Base-by-base conservation (phyloP, 2,888 invertebrate species). In the Chromoteleia sp. region DNA sequence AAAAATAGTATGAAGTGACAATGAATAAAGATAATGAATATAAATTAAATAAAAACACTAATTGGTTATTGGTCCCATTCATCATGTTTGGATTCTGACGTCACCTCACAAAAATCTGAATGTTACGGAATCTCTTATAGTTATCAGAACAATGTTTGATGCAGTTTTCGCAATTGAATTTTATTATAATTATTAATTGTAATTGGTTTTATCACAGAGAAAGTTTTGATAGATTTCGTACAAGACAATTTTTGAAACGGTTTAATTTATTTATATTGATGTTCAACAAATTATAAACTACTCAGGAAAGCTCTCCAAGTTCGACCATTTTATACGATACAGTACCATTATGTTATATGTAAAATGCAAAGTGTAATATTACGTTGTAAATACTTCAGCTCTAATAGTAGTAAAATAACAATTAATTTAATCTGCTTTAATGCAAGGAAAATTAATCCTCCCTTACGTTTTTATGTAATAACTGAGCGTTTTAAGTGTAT, bases 381-480 rank as follows among this genome's bases (percentile, higher is more conserved):
- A 33, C n/a, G 19, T 36, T 5, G 10, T 54, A 39, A 56, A 56
- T 12, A 56, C 36, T 39, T 56, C 19, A 39, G 4, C 21, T 56
- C 12, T 39, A 19, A 39, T 54, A 56, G 8, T 39, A 21, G n/a
- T 56, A 36, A 56, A 56, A 39, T 39, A 56, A 39, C 39, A 17
- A 56, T 56, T 56, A 56, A 36, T 56, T 56, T 21, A 56, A 56
- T 56, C 19, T 39, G 56, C 2, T 56, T 56, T 21, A 12, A 2
- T 10, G 7, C 7, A 17, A 10, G n/a, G 19, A 0, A 56, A 56
- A 19, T 56, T 36, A 56, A 56, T 33, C 14, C 29, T 25, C 14
- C 17, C 8, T 48, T 48, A 50, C 14, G 7, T 50, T 50, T 29
- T 25, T 50, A 29, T 50, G 12, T 10, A 29, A 50, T 50, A 50